Conservation (phyloP, 2,113 vertebrate genomes). For the Gobius niger region DNA sequence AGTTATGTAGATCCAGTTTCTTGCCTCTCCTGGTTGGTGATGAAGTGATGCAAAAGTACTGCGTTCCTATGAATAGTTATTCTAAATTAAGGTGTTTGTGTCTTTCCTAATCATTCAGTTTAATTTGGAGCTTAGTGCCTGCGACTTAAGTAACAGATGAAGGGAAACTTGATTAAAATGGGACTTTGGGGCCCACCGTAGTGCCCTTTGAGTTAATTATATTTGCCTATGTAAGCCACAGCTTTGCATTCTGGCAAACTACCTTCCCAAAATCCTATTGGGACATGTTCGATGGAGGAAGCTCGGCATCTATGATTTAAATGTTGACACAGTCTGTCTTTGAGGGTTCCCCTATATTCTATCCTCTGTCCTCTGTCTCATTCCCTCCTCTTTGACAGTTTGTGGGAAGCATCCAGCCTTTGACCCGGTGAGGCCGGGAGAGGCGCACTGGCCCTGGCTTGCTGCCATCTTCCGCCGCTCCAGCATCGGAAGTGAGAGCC, state of each 20-base stretch:
- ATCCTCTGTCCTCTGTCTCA: conserved; percentile 33
- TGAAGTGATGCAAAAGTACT: too few species aligned
- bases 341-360: conserved; percentile 18
- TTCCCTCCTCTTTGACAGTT: conserved; percentile 75
- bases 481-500: conserved; percentile 61
- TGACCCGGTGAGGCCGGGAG: conserved; percentile 77
- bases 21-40: too few species aligned
- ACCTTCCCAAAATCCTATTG: conserved; percentile 4
- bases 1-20: too few species aligned
- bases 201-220: conserved; percentile 3
- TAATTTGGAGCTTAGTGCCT: neutral
- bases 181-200: conserved; percentile 6
- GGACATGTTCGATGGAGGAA: neutral
- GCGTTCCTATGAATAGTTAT: neutral
- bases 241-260: conserved; percentile 33
- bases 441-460: conserved; percentile 92
- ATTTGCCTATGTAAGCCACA: conserved; percentile 7
- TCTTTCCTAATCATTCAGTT: neutral
- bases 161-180: neutral
- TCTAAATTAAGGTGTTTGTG: neutral
- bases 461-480: conserved; percentile 88
- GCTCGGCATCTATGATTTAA: conserved; percentile 11
- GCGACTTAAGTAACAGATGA: neutral
- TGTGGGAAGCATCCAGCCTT: conserved; percentile 89
- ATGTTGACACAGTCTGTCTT: conserved; percentile 37